Conservation (phyloP, 1,140 invertebrate species). For the Drosophila triauraria region DNA sequence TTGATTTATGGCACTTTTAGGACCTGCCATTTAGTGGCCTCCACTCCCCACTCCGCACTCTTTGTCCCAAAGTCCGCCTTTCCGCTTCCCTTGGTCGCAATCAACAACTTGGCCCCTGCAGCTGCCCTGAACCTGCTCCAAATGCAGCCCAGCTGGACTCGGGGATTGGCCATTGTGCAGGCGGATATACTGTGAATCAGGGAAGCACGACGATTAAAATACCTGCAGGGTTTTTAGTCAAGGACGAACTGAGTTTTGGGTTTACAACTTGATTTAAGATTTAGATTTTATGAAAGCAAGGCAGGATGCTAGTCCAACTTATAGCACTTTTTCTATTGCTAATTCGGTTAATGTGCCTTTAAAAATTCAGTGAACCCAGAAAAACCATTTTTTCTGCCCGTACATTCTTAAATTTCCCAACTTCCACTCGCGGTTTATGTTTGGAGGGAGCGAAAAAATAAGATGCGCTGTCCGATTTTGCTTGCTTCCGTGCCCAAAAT, state of each 20-base stretch:
- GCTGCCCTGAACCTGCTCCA: conserved; percentile 48
- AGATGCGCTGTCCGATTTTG: background rate
- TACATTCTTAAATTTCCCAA: conserved; percentile 2
- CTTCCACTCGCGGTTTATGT: background rate
- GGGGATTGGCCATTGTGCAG: conserved; percentile 19
- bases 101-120: conserved; percentile 33
- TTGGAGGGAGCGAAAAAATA: background rate
- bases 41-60: conserved; percentile 15
- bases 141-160: conserved; percentile 22
- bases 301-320: too few species aligned
- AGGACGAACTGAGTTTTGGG: background rate
- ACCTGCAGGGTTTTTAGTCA: conserved; percentile 4
- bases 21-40: conserved; percentile 40
- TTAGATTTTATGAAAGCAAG: background rate
- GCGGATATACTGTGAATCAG: conserved; percentile 25
- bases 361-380: conserved; percentile 1
- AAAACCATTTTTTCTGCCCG: background rate
- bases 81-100: conserved; percentile 51
- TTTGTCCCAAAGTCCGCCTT: conserved; percentile 32
- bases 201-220: conserved; percentile 17
- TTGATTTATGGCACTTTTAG: conserved; percentile 60
- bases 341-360: background rate
- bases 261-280: conserved; percentile 1
- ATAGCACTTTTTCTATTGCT: too few species aligned
- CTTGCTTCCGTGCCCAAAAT: background rate